A percentile compares a stretch with the other conserved stretches of the same genome.
These are phyloP conservation scores for Anisognathus igniventris DNA, from an alignment of 2,797 vertebrate species.

Conservation along the genomic window DNA sequence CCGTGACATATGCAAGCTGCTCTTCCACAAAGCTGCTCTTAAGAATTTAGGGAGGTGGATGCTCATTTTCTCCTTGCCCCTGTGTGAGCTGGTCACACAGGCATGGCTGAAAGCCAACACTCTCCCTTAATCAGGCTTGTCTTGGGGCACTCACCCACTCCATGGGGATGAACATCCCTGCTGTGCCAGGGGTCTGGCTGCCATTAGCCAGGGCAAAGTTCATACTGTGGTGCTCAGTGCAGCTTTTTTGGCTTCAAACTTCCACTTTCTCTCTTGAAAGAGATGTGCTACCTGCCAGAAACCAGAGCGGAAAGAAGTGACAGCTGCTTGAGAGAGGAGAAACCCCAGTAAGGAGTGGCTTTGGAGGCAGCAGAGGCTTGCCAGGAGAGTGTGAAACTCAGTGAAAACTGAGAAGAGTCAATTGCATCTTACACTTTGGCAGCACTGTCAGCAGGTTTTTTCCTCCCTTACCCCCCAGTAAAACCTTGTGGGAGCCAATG, in stretches of 20 bases:
- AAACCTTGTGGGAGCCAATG: not conserved
- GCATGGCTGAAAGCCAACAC: not conserved
- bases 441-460: not conserved
- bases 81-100: not conserved
- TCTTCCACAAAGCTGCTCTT: not conserved
- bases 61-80: not conserved
- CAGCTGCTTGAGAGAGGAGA: not conserved
- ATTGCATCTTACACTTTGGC: not conserved
- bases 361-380: not conserved
- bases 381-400: not conserved
- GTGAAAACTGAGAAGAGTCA: not conserved
- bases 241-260: not conserved
- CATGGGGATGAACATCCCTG: rapidly evolving
- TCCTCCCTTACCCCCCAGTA: not conserved
- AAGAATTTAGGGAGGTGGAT: not conserved
- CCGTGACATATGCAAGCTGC: rapidly evolving
- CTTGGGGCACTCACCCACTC: rapidly evolving
- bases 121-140: not conserved
- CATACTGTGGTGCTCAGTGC: rapidly evolving
- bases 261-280: not conserved
- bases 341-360: not conserved
- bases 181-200: not conserved
- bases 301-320: not conserved
- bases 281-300: not conserved
- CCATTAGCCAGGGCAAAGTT: not conserved